phyloP scores from a whole-genome alignment of 2,888 invertebrate species.

The Cantharis lateralis region DNA sequence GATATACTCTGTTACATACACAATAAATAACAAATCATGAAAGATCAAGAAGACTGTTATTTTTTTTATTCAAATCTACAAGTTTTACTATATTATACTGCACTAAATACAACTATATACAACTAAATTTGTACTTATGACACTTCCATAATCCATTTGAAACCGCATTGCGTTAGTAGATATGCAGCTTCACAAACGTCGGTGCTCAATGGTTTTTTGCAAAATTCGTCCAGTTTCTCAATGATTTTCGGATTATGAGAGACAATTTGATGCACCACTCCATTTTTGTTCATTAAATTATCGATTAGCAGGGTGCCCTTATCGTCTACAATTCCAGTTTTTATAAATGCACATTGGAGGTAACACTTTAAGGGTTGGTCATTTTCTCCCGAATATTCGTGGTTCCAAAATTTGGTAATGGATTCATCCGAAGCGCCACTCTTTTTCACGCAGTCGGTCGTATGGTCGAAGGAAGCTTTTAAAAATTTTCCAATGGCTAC shows the following conservation, averaged over 20 bases:
- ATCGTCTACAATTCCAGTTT: background rate
- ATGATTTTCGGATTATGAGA: background rate
- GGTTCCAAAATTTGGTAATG: background rate
- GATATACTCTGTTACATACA: no score
- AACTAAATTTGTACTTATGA: background rate
- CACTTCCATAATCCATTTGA: background rate
- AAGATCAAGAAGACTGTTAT: no score
- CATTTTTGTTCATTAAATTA: background rate
- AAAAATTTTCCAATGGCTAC: background rate
- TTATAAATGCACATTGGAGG: background rate
- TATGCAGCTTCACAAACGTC: background rate
- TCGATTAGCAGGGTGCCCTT: background rate
- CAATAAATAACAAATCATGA: no score
- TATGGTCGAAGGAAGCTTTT: background rate
- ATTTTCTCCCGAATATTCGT: background rate
- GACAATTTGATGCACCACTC: background rate
- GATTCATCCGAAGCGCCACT: background rate
- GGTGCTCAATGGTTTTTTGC: background rate
- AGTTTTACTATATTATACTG: background rate
- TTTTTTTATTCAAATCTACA: no score
- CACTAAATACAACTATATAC: background rate
- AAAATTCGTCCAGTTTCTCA: background rate
- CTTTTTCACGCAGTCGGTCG: background rate
- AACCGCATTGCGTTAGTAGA: background rate
- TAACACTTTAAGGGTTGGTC: background rate